These are phyloP conservation scores for Oscheius sp. DNA, from an alignment of 2,888 invertebrate species.

Conservation along the genomic window DNA sequence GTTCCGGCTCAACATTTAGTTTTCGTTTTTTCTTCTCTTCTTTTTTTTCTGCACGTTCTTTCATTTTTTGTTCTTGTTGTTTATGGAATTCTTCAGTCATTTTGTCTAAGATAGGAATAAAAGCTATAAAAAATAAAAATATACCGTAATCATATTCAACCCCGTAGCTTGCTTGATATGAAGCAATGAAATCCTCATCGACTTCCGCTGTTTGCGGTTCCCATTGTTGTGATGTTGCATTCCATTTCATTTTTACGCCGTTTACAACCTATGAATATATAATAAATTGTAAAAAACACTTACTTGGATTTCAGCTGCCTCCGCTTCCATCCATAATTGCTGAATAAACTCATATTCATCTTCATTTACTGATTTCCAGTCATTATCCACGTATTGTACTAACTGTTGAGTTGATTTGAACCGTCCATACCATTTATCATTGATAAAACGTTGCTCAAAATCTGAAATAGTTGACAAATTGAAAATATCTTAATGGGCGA, in stretches of 20 bases:
- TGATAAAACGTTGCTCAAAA: constrained; percentile 44
- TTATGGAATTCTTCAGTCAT: constrained; percentile 51
- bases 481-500: background rate
- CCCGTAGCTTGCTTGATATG: constrained; percentile 91
- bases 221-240: constrained; percentile 90
- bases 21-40: constrained; percentile 58
- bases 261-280: constrained; percentile 17
- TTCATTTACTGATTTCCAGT: constrained; percentile 54
- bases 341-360: constrained; percentile 53
- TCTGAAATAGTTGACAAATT: too few species aligned
- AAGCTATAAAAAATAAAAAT: background rate
- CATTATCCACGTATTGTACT: constrained; percentile 52
- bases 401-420: constrained; percentile 47
- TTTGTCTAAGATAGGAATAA: constrained; percentile 61
- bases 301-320: constrained; percentile 51
- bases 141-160: constrained; percentile 53
- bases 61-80: constrained; percentile 41
- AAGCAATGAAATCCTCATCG: constrained; percentile 94
- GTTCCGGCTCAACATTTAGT: constrained; percentile 34
- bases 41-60: constrained; percentile 51
- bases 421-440: constrained; percentile 51
- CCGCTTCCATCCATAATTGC: constrained; percentile 63
- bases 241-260: constrained; percentile 76
- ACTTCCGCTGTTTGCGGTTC: constrained; percentile 82
- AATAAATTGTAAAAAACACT: background rate